Base-by-base conservation (phyloP, 2,888 invertebrate genomes). In the Plusia festucae region DNA sequence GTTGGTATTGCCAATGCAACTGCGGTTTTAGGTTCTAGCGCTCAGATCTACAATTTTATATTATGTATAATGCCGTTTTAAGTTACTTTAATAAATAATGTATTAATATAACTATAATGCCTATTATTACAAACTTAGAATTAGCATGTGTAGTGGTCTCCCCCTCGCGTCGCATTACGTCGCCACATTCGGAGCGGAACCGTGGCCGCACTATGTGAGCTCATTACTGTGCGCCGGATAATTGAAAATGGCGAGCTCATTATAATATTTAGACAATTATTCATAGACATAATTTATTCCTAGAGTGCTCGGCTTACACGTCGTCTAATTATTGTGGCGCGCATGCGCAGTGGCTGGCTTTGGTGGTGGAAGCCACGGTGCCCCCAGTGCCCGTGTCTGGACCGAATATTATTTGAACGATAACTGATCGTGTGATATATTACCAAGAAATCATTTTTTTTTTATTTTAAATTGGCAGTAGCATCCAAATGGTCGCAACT, bases 241-340 rank as follows among this genome's bases (percentile, higher is more conserved):
- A 84, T 87, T 85, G 87, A 85, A 88, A 89, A 86, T 85, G 79
- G 84, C 85, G 80, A 83, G 76, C 85, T 88, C 85, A 88, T 90
- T 89, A 86, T 81, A 88, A 89, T 88, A 86, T 88, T 88, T 82
- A 81, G 82, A 84, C 83, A 81, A 87, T 89, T 85, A 87, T 82
- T 87, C 83, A 85, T 84, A 73, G 71, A 80, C 78, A 79, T 85
- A 83, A 84, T 83, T 78, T 80, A 83, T 81, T 83, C 77, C 69
- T 75, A 78, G 77, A 73, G 65, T 63, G 55, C 61, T 60, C 63
- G 61, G 68, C 70, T 77, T 79, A 72, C 76, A 79, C 73, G 70
- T 70, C 73, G 65, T 67, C 79, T 83, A 84, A 84, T 84, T 84
- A 72, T 52, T 9, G 30, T 44, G 52, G 60, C 18, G 57, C 46